Evolutionary conservation across 1,140 invertebrate genomes (phyloP), one percentile per base, ranked within the genome.

Genomic region (Aphaenogaster floridana): DNA sequence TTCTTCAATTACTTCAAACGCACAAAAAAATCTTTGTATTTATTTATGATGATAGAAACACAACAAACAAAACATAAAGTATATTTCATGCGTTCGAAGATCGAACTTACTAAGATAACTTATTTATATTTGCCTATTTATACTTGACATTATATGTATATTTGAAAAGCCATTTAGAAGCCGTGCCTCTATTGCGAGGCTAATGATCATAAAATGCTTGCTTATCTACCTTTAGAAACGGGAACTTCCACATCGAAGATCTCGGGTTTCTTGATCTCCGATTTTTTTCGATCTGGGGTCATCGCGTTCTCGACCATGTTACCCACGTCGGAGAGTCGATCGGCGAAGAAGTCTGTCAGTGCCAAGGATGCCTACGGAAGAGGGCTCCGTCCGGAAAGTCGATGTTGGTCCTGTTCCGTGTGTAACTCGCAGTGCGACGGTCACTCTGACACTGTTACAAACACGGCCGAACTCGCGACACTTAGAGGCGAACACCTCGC

Each of bases 401-500:
- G 13, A 0, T n/a, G 68, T 59, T 34, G 3, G 4, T 34, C 0
- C n/a, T n/a, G 39, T 78, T 21, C 8, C 11, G 17, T 5, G 78
- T 59, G 66, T 54, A 63, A 11, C 1, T 13, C 52, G 21, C 64
- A 9, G 71, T 69, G 80, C 86, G 74, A 86, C 86, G 88, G 87
- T 90, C 89, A 90, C 89, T 91, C 71, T 77, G 87, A 59, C 87
- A 93, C 92, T 93, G 92, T 91, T 86, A 86, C 76, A 57, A 90
- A 88, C 69, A 80, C 86, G 77, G 59, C 52, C 88, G 69, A 86
- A 91, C 88, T 86, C 88, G 50, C 86, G 91, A 90, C 90, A 92
- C 92, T 93, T 93, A 93, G 90, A 87, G 21, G 61, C 87, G 63
- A 87, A 92, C 91, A 92, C 90, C 91, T 91, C 80, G 86, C 69